These are phyloP conservation scores for Synanthedon andrenaeformis DNA, from an alignment of 2,888 invertebrate species.

Conservation along the genomic window DNA sequence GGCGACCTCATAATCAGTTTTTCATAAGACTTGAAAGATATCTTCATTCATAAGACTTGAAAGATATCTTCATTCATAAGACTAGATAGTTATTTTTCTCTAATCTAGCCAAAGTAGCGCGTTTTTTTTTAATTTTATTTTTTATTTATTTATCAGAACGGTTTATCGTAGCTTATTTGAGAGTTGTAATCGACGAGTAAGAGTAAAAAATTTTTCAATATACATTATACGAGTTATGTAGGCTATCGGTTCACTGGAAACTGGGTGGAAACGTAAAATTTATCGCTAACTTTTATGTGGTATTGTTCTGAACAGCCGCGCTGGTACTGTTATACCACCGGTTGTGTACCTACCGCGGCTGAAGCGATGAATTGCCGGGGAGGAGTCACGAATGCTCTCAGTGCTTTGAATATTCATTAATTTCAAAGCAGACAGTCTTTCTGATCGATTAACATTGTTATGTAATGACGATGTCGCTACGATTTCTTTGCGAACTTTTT, in stretches of 20 bases:
- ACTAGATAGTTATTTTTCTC: too few species aligned
- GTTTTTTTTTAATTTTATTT: too few species aligned
- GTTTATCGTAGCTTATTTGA: too few species aligned
- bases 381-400: constrained; percentile 22
- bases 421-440: constrained; percentile 8
- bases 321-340: constrained; percentile 20
- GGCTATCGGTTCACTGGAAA: constrained; percentile 50
- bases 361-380: constrained; percentile 11
- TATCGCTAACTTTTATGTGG: constrained; percentile 51
- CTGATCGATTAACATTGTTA: constrained; percentile 7
- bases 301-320: constrained; percentile 43
- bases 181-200: background rate
- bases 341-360: constrained; percentile 4
- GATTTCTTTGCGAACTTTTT: background rate
- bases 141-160: too few species aligned
- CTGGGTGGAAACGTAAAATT: constrained; percentile 44
- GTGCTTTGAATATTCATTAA: constrained; percentile 11
- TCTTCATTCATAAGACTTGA: too few species aligned
- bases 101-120: too few species aligned
- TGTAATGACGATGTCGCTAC: constrained; percentile 3
- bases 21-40: too few species aligned
- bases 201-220: constrained; percentile 6
- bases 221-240: constrained; percentile 16
- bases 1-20: too few species aligned
- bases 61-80: too few species aligned